Conservation (phyloP, 2,797 vertebrate species). For the Onychomys torridus region DNA sequence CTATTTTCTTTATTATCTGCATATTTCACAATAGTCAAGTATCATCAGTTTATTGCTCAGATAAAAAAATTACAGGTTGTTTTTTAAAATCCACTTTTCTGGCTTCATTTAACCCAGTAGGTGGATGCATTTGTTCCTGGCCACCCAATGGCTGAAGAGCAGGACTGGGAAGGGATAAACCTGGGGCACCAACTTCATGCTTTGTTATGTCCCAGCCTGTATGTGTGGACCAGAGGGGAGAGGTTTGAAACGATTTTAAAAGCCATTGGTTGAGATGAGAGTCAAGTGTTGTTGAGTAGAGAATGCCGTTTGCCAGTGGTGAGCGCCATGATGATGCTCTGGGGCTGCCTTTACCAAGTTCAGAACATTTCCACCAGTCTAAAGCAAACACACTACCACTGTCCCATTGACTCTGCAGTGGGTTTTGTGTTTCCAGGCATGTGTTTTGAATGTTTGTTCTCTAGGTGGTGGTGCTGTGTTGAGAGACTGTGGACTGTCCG, state of each 20-base stretch:
- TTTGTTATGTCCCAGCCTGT: accelerated
- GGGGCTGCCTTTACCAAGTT: accelerated
- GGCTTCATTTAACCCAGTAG: neutral
- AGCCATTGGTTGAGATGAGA: neutral
- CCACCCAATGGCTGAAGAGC: neutral
- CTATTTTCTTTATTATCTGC: neutral
- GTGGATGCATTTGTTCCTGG: accelerated
- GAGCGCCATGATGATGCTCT: accelerated
- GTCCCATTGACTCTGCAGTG: neutral
- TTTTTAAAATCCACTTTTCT: neutral
- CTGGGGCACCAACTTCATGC: neutral
- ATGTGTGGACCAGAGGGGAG: neutral
- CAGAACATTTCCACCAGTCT: accelerated
- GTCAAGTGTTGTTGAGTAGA: no score
- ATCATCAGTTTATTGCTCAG: neutral
- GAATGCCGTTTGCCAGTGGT: accelerated
- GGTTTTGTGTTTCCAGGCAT: neutral
- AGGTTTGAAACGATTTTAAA: neutral
- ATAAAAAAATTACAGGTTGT: neutral
- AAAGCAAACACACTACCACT: accelerated
- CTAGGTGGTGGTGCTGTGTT: neutral
- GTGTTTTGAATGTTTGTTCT: neutral
- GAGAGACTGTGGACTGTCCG: neutral
- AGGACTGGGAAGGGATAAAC: neutral
- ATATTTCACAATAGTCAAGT: no score